Conservation (phyloP, 2,888 invertebrate genomes). For the Ochropleura plecta region DNA sequence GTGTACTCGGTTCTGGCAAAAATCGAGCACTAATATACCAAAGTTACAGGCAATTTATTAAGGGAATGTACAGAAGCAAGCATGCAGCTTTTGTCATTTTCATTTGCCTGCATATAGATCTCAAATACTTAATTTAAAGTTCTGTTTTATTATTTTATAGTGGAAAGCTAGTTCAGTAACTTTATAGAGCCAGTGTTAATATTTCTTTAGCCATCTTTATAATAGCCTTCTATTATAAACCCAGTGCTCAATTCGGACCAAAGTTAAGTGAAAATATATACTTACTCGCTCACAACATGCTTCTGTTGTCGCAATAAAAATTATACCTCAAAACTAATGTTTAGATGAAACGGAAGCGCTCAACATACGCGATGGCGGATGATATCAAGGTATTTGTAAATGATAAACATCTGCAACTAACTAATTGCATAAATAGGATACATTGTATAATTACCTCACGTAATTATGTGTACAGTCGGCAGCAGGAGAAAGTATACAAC, state of each 20-base stretch:
- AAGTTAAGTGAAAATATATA: slow-evolving; percentile 63
- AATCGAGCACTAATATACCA: slow-evolving; percentile 3
- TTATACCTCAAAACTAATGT: slow-evolving; percentile 52
- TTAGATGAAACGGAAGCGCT: slow-evolving; percentile 35
- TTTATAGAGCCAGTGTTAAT: slow-evolving; percentile 52
- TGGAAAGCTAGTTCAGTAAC: slow-evolving; percentile 46
- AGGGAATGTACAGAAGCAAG: slow-evolving; percentile 32
- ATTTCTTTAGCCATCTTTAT: slow-evolving; percentile 44
- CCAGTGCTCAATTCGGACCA: slow-evolving; percentile 61
- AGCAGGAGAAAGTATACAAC: slow-evolving; percentile 16
- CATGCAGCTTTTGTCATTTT: slow-evolving; percentile 53
- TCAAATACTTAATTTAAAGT: slow-evolving; percentile 58
- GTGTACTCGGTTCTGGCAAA: slow-evolving; percentile 32
- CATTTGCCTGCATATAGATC: slow-evolving; percentile 37
- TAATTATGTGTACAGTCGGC: slow-evolving; percentile 29
- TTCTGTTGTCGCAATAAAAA: slow-evolving; percentile 40
- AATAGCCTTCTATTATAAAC: slow-evolving; percentile 41
- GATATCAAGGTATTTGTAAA: slow-evolving; percentile 40
- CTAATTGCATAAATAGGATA: slow-evolving; percentile 35
- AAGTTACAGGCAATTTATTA: slow-evolving; percentile 13
- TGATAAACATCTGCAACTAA: slow-evolving; percentile 37
- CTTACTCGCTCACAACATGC: slow-evolving; percentile 24
- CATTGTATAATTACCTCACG: slow-evolving; percentile 26
- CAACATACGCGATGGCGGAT: slow-evolving; percentile 39
- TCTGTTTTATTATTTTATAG: slow-evolving; percentile 54